These are phyloP conservation scores for Puffinus mauretanicus DNA, from an alignment of 2,113 vertebrate genomes.

Conservation along the genomic window DNA sequence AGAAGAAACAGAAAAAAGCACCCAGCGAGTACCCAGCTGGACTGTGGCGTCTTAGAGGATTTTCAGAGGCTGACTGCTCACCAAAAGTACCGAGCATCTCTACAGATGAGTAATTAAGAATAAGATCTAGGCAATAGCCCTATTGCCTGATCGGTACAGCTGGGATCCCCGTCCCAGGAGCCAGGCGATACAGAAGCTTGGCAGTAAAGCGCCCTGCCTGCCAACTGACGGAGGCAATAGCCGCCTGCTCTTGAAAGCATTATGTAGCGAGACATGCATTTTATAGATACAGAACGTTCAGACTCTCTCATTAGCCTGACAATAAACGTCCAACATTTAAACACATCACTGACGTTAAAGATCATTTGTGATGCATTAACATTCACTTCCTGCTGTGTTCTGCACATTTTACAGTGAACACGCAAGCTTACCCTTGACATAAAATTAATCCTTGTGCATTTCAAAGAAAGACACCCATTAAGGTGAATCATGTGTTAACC, in stretches of 20 bases:
- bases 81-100: background rate
- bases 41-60: background rate
- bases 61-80: background rate
- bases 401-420: background rate
- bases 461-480: background rate
- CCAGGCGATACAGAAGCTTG: background rate
- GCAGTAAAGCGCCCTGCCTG: background rate
- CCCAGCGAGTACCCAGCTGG: background rate
- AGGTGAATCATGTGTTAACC: conserved; percentile 48
- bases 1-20: background rate
- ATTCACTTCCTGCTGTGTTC: background rate
- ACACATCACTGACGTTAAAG: conserved; percentile 12
- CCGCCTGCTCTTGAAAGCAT: background rate
- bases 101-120: background rate
- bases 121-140: background rate
- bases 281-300: background rate
- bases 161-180: background rate
- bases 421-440: background rate
- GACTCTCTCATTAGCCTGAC: background rate
- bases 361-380: conserved; percentile 54
- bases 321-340: conserved; percentile 43
- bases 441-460: background rate
- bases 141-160: background rate
- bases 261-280: background rate
- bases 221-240: background rate